These are phyloP conservation scores for Alligator mississippiensis DNA, from an alignment of 2,113 vertebrate genomes.

Conservation along the genomic window DNA sequence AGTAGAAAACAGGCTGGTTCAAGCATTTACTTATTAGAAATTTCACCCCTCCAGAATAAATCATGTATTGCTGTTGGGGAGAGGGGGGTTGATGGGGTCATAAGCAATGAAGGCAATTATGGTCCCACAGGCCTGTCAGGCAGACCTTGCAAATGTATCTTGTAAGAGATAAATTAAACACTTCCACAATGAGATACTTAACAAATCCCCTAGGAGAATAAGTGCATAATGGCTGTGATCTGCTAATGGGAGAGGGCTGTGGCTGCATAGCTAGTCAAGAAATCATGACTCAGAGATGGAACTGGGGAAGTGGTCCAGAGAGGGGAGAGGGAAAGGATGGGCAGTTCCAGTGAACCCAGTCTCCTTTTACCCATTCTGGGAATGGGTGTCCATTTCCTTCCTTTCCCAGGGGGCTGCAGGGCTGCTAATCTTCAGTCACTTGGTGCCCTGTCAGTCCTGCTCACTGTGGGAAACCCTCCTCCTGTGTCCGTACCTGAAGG, in stretches of 20 bases:
- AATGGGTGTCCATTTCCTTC: not conserved
- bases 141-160: not conserved
- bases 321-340: not conserved
- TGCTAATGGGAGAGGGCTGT: not conserved
- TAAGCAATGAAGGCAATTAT: not conserved
- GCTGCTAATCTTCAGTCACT: not conserved
- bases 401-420: not conserved
- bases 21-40: not conserved
- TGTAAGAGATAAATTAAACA: not conserved
- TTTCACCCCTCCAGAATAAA: not conserved
- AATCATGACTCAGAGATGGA: not conserved
- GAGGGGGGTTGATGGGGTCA: not conserved
- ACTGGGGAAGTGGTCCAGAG: not conserved
- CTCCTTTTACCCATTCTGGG: not conserved
- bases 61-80: not conserved
- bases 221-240: not conserved
- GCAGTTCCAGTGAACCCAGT: rapidly evolving
- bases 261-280: not conserved
- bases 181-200: not conserved
- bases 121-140: not conserved
- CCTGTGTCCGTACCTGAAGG: not conserved
- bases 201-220: not conserved
- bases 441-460: not conserved
- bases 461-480: not conserved
- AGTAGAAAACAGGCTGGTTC: not conserved